phyloP scores from a whole-genome alignment of 2,113 vertebrate species.

The Nannobrachium achirus region DNA sequence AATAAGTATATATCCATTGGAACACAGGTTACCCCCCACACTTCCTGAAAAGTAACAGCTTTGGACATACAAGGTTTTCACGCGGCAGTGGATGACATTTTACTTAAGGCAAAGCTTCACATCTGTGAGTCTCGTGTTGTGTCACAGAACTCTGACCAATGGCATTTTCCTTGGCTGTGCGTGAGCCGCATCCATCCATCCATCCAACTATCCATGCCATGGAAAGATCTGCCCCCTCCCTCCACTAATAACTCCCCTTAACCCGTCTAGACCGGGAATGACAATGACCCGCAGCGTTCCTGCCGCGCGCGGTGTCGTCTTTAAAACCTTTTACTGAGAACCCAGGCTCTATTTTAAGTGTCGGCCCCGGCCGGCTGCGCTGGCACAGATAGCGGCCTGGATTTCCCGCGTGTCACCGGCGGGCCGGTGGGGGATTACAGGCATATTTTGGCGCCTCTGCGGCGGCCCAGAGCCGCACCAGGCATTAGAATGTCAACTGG shows the following conservation, averaged over 20 bases:
- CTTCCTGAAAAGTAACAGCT: no score
- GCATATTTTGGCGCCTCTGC: constrained; percentile 66
- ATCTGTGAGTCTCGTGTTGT: no score
- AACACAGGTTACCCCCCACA: no score
- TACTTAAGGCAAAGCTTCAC: no score
- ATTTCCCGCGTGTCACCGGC: constrained; percentile 56
- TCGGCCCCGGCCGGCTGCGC: constrained; percentile 53
- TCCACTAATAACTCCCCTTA: not conserved
- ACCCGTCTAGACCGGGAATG: constrained; percentile 4
- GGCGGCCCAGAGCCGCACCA: constrained; percentile 67
- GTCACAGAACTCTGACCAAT: no score
- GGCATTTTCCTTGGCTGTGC: no score
- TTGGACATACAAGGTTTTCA: no score
- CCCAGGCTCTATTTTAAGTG: constrained; percentile 67
- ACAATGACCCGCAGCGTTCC: constrained; percentile 35
- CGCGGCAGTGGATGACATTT: no score
- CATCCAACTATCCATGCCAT: no score
- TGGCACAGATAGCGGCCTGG: constrained; percentile 7
- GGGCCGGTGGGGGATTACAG: constrained; percentile 75
- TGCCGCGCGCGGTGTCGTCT: constrained; percentile 44
- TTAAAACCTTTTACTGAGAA: constrained; percentile 69
- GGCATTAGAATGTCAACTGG: constrained; percentile 77
- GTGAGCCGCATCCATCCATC: no score
- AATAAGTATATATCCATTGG: no score
- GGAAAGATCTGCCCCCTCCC: no score